Evolutionary conservation across 2,797 vertebrate genomes (phyloP).

Genomic region (Cyprinodon diabolis): DNA sequence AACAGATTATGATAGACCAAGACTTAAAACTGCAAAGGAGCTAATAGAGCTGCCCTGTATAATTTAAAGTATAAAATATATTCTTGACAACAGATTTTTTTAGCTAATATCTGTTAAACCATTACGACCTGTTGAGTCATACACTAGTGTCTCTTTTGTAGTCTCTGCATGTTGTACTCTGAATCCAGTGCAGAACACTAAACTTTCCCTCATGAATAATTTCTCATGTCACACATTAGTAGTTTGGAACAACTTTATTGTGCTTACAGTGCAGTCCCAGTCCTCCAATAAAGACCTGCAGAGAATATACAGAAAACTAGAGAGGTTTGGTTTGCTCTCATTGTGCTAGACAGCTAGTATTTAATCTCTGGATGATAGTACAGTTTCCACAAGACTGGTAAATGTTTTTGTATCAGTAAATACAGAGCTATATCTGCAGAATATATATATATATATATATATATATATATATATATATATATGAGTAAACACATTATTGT

Average conservation of each 20-base stretch:
- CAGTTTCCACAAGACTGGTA: not conserved
- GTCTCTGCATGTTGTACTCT: constrained; percentile 12
- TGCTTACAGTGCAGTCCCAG: constrained; percentile 42
- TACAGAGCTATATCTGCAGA: not conserved
- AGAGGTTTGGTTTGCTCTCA: constrained; percentile 29
- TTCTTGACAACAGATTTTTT: not conserved
- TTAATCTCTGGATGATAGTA: not conserved
- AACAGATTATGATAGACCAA: not conserved
- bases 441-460: not conserved
- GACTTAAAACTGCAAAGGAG: not conserved
- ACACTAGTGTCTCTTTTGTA: constrained; percentile 1
- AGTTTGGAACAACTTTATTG: constrained; percentile 43
- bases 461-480: not conserved
- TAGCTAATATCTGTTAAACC: constrained; percentile 26
- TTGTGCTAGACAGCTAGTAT: constrained; percentile 28
- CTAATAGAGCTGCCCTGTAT: not conserved
- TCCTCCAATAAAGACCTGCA: constrained; percentile 24
- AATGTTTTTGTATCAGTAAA: not conserved
- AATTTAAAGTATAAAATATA: not conserved
- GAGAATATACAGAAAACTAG: constrained; percentile 22
- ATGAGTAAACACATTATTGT: not conserved
- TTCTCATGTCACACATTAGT: too few species aligned
- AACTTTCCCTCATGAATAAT: too few species aligned
- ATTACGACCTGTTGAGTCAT: constrained; percentile 37
- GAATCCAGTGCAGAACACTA: constrained; percentile 4